Percentiles rank a stretch among this genome's conserved stretches.
Evolutionary conservation across 2,888 invertebrate species (phyloP).

Genomic region (Aleiodes testaceus): DNA sequence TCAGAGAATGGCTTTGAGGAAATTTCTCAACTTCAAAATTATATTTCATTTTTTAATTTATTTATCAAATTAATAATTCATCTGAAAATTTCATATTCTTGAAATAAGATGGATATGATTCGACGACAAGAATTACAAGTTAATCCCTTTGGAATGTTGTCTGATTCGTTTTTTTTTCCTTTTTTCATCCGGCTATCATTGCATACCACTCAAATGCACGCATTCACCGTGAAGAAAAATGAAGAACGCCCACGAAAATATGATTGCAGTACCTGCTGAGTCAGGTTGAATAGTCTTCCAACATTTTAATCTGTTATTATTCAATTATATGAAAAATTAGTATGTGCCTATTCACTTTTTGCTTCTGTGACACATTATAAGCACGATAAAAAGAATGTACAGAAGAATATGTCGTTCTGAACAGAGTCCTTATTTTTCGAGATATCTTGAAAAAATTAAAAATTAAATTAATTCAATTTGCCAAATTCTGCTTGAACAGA

Average conservation of each 20-base stretch:
- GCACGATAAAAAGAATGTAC: constrained; percentile 16
- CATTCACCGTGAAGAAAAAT: constrained; percentile 17
- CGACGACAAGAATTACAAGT: too few species aligned
- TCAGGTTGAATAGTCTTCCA: constrained; percentile 21
- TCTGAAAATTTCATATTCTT: too few species aligned
- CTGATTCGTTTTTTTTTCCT: too few species aligned
- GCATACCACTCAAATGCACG: constrained; percentile 18
- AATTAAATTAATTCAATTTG: too few species aligned
- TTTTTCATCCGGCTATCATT: neutral
- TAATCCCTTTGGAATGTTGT: too few species aligned
- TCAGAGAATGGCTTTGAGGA: constrained; percentile 50
- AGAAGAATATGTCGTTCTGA: constrained; percentile 11
- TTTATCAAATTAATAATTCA: too few species aligned
- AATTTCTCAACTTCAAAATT: constrained; percentile 36
- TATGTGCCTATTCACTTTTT: neutral
- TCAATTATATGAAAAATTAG: constrained; percentile 31
- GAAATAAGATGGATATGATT: too few species aligned
- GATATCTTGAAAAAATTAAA: too few species aligned
- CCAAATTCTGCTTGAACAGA: constrained; percentile 7
- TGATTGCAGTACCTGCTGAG: constrained; percentile 9
- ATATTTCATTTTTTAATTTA: too few species aligned
- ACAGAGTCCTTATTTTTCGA: too few species aligned
- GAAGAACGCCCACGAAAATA: constrained; percentile 29
- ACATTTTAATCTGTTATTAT: constrained; percentile 33
- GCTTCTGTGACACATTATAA: constrained; percentile 1